Base-by-base conservation (phyloP, 2,113 vertebrate species). In the Archocentrus centrarchus region DNA sequence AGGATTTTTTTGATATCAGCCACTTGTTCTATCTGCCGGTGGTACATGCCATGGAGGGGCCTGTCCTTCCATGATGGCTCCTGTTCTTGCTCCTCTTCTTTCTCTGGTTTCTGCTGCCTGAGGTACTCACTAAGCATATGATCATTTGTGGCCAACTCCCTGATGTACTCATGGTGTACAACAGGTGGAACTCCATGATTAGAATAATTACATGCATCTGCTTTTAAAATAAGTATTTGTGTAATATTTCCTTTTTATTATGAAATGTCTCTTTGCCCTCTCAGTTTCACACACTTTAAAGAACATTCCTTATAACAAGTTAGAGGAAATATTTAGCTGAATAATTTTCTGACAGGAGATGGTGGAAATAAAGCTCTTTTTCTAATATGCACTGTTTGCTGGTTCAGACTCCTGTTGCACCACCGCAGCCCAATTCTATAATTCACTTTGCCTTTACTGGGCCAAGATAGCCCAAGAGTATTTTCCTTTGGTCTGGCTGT, bases 381-480 rank as follows among this genome's bases (percentile, higher is more conserved):
- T 79, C 61, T 61, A 22, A 18, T 27, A 1, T n/a, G 41, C 32
- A 20, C 55, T 59, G 18, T 84, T 82, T 75, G 53, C 59, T 75
- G 61, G 30, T 87, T 59, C 59, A 85, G 70, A 20, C 79, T 91
- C 73, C 61, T 59, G 78, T 82, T 82, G 77, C 75, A 58, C 77
- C 81, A 82, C 80, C 18, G 10, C 79, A 84, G 76, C 77, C 81
- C 77, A 37, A 78, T n/a, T 73, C 83, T 79, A 60, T 92, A 87
- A 83, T 82, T 91, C 82, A 86, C 85, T 81, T 75, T 77, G 39
- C 55, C 75, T 92, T 85, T 86, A 82, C 83, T 88, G 83, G 86
- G 87, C 88, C 89, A 90, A 66, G 81, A 59, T 80, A 81, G 89
- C 81, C 87, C 83, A 81, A 30, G 84, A 93, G 91, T 82, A 62